phyloP scores from a whole-genome alignment of 2,113 vertebrate genomes.

The Psilopsiagon aymara region DNA sequence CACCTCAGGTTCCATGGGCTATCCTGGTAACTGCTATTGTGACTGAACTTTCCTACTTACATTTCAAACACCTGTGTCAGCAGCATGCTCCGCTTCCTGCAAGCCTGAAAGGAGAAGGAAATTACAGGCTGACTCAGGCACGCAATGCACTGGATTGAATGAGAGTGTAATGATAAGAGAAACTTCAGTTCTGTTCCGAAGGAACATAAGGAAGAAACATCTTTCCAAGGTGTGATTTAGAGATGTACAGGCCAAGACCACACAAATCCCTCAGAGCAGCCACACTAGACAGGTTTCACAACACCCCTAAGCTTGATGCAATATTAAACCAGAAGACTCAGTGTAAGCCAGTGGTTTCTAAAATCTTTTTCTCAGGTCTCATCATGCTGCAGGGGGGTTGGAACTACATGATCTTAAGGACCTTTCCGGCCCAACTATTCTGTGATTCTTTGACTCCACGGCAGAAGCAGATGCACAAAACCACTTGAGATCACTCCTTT shows the following conservation, averaged over 20 bases:
- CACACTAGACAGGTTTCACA: background rate
- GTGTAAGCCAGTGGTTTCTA: background rate
- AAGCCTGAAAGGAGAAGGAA: conserved; percentile 9
- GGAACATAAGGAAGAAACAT: background rate
- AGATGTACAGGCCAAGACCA: background rate
- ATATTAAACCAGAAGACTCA: background rate
- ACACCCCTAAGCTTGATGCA: background rate
- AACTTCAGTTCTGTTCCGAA: background rate
- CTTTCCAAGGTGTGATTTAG: background rate
- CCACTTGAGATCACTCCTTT: background rate
- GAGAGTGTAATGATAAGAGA: background rate
- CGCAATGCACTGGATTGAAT: background rate
- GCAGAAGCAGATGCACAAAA: background rate
- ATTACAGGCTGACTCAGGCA: background rate
- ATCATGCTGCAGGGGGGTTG: background rate
- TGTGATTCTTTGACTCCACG: background rate
- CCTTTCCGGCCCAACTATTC: background rate
- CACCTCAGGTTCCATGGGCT: background rate
- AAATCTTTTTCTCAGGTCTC: background rate
- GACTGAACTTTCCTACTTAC: background rate
- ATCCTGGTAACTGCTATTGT: background rate
- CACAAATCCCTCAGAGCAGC: background rate
- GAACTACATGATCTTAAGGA: background rate
- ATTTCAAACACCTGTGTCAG: background rate
- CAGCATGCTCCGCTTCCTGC: background rate